Evolutionary conservation across 2,113 vertebrate genomes (phyloP), one percentile per base, ranked within the genome.

Genomic region (Cyprinodon variegatus): DNA sequence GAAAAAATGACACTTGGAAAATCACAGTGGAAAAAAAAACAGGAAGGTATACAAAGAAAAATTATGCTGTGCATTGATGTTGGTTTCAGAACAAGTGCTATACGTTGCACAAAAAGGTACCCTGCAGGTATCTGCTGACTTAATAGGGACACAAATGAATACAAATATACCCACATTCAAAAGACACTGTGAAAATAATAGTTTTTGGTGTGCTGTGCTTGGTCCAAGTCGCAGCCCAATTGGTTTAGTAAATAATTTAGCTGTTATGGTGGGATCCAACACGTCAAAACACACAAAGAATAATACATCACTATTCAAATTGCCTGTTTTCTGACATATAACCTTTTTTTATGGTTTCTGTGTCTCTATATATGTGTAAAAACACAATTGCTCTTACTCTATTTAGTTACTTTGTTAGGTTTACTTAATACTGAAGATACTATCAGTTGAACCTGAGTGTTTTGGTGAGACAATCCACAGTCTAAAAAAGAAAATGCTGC

Each of bases 111-210:
- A 73, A 50, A 57, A 46, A 17, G 65, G 45, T 48, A 15, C 11
- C 38, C 60, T 65, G n/a, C 8, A 50, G 76, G 63, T 17, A 39
- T 70, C 75, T 68, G 59, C 70, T 22, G 14, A 76, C 50, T 37
- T 41, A 65, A 36, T 61, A 41, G 72, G 53, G 8, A 43, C 39
- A 65, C 57, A 41, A 70, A 77, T 46, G 9, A 81, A 72, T 74
- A 77, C 15, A 79, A 76, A 84, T 36, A 37, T 57, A 38, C 73
- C 75, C 38, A 50, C 0, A 63, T 22, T 64, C 69, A 72, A 41
- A 20, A 20, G 20, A n/a, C 53, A 7, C 7, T 5, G 17, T 72
- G 50, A 83, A 57, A 78, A 37, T 38, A 63, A 45, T 4, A 66
- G 29, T 76, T 17, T 1, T 12, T 40, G 13, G n/a, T 41, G 17